A percentile compares a stretch with the other conserved stretches of the same genome.
phyloP scores from a whole-genome alignment of 2,888 invertebrate genomes.

The Drosophila aldrichi region DNA sequence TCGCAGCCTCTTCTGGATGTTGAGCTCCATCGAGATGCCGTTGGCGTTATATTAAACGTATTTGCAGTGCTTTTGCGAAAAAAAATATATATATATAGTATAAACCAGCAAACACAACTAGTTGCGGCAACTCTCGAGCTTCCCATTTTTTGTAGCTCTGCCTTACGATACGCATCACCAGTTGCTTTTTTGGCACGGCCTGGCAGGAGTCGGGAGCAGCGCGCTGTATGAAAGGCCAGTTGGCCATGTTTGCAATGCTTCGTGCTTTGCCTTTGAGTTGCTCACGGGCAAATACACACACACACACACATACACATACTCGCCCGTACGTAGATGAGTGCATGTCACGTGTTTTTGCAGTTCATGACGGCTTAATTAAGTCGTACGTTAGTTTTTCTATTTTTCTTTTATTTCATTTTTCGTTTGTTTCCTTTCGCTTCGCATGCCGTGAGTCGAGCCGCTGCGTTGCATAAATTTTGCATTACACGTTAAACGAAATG shows the following conservation, averaged over 20 bases:
- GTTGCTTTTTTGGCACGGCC: slow-evolving; percentile 53
- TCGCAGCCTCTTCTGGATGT: neutral
- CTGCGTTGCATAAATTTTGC: slow-evolving; percentile 47
- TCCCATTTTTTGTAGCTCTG: slow-evolving; percentile 20
- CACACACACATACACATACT: slow-evolving; percentile 6
- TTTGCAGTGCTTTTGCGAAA: slow-evolving; percentile 18
- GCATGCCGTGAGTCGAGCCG: slow-evolving; percentile 19
- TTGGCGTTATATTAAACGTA: slow-evolving; percentile 26
- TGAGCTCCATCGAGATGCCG: slow-evolving; percentile 6
- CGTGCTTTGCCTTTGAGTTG: slow-evolving; percentile 61
- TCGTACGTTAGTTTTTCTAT: slow-evolving; percentile 45
- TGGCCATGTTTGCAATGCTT: slow-evolving; percentile 43
- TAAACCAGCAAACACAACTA: slow-evolving; percentile 3
- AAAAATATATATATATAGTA: neutral
- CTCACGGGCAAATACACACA: slow-evolving; percentile 29
- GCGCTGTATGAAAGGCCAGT: slow-evolving; percentile 46
- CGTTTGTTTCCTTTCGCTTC: slow-evolving; percentile 14
- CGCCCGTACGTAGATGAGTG: slow-evolving; percentile 14
- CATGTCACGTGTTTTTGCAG: slow-evolving; percentile 63
- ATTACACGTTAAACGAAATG: slow-evolving; percentile 64
- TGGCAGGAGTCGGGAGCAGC: neutral
- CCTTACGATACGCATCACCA: slow-evolving; percentile 58
- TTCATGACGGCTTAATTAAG: slow-evolving; percentile 71
- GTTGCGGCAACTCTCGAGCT: slow-evolving; percentile 2
- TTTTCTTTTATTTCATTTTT: slow-evolving; percentile 23